Evolutionary conservation across 2,113 vertebrate genomes (phyloP), one percentile per base, ranked within the genome.

Genomic region (Zeus faber): DNA sequence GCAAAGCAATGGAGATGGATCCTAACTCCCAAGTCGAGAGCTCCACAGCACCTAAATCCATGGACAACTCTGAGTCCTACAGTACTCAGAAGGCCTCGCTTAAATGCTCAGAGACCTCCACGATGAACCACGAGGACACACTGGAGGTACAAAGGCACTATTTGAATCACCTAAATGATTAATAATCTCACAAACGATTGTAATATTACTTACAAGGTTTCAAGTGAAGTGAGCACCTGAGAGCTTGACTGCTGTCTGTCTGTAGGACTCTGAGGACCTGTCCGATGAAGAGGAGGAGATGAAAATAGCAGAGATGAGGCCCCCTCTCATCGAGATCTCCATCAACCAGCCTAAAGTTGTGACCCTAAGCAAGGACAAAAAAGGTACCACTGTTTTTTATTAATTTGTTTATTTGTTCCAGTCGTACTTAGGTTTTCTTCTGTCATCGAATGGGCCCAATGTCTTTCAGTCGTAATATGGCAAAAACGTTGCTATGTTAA

Each of bases 281-380:
- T 95, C 94, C 10, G 96, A 94, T 62, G 96, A 98, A 78, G 97
- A 98, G 78, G 94, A 87, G 13, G 95, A 97, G 80, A 99, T 99
- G 97, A 98, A 96, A 84, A 92, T 98, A 48, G 97, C 95, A 6
- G 95, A 98, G 87, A 93, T 98, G 93, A 82, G 95, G 54, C 97
- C 96, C 2, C 97, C 97, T 0, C 89, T 99, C 61, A 98, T 98
- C 67, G 95, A 98, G 90, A 94, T 93, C 4, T 94, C 96, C 47
- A 95, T 98, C 79, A 98, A 96, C 75, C 95, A 98, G 77, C 96
- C 97, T 3, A 98, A 97, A 93, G 94, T 98, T 6, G 94, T 99
- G 84, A 95, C 93, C 50, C 85, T 99, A 65, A 90, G 91, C 85
- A 99, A 89, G 67, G 96, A 91, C 76, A 98, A 94, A 89, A 98